phyloP scores from a whole-genome alignment of 2,888 invertebrate species.

The Cephonodes hylas region DNA sequence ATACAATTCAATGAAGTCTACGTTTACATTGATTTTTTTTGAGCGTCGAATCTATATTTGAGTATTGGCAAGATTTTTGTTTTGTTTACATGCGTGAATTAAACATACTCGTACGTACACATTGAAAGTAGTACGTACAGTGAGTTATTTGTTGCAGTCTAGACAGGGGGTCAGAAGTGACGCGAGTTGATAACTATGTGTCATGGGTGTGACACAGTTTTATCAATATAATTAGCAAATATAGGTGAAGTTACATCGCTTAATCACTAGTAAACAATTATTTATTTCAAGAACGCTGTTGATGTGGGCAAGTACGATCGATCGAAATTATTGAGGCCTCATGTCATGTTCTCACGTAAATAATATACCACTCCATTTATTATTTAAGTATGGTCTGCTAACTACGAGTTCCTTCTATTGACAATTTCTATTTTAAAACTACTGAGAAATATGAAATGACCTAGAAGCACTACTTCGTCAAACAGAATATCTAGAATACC shows the following conservation, averaged over 20 bases:
- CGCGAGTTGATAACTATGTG: slow-evolving; percentile 22
- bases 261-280: background rate
- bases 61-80: background rate
- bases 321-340: background rate
- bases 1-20: background rate
- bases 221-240: slow-evolving; percentile 26
- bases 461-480: background rate
- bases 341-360: background rate
- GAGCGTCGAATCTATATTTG: background rate
- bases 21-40: background rate
- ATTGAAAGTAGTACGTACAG: background rate
- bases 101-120: background rate
- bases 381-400: background rate
- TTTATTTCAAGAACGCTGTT: background rate
- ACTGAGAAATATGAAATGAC: background rate
- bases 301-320: background rate
- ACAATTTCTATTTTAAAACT: background rate
- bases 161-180: slow-evolving; percentile 33
- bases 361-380: background rate
- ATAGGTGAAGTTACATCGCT: slow-evolving; percentile 15
- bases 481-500: background rate
- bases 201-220: slow-evolving; percentile 31
- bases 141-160: slow-evolving; percentile 26
- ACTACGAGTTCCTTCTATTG: background rate
- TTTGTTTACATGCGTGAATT: background rate